Evolutionary conservation across 1,140 invertebrate species (phyloP).

Genomic region (Spodoptera litura): DNA sequence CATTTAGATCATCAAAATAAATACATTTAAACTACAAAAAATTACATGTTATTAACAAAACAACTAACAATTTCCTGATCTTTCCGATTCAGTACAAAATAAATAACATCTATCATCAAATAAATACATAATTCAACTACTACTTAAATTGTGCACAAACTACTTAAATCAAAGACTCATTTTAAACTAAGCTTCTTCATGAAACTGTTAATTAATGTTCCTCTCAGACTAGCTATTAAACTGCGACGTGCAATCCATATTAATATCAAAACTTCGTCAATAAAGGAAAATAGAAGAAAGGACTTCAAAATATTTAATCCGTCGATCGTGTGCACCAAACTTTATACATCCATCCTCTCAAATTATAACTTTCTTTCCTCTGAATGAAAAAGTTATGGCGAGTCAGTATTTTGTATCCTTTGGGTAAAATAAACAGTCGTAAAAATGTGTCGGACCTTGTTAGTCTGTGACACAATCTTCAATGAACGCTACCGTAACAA

Average conservation of each 20-base stretch:
- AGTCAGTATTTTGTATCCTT: neutral
- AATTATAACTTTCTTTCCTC: conserved; percentile 26
- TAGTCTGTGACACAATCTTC: neutral
- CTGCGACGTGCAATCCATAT: neutral
- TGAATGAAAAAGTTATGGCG: conserved; percentile 20
- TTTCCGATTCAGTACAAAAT: too few species aligned
- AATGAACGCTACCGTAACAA: conserved; percentile 3
- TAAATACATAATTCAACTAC: neutral
- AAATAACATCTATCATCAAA: too few species aligned
- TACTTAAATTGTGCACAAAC: neutral
- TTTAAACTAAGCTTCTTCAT: conserved; percentile 4
- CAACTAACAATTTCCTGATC: too few species aligned
- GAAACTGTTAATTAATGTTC: conserved; percentile 12
- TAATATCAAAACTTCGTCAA: conserved; percentile 25
- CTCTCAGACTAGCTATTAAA: neutral
- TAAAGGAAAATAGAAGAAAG: conserved; percentile 1
- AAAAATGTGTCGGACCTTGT: neutral
- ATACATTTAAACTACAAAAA: too few species aligned
- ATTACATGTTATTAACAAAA: too few species aligned
- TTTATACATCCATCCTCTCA: neutral
- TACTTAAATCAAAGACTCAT: neutral
- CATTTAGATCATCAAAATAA: too few species aligned
- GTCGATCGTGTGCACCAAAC: neutral
- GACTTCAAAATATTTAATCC: neutral
- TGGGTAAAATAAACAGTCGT: neutral